Base-by-base conservation (phyloP, 2,888 invertebrate species). In the Agonopterix subpropinquella region DNA sequence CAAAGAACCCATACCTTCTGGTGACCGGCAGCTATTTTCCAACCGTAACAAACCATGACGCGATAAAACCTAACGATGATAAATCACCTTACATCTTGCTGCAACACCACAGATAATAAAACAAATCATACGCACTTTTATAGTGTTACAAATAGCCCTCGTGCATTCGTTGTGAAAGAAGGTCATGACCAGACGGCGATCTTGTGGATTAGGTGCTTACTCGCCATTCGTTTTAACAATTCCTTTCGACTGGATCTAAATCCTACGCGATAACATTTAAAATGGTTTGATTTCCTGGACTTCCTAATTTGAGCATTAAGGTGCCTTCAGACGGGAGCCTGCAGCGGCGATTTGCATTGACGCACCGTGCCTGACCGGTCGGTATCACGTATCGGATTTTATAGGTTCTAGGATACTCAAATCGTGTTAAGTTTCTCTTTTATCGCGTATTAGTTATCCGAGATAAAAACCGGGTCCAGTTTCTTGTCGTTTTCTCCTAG, bases 91-190 rank as follows among this genome's bases (percentile, higher is more conserved):
- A 18, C n/a, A 48, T 41, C 15, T 52, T 44, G 50, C 41, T 48
- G 35, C 49, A 47, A 46, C 39, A 36, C 43, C 13, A 52, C n/a
- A 44, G n/a, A 62, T 58, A 55, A 60, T 28, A 60, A 64, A 59
- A 58, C 59, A 53, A 67, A 73, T 70, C 62, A 59, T 53, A 66
- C 65, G 67, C 67, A 71, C 59, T 65, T 69, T 66, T 61, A n/a
- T n/a, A 59, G 61, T 57, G 54, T 57, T 53, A 70, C 64, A 59
- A 71, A 70, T 67, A 61, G 61, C 57, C 55, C 51, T 59, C 61
- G 56, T 65, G 64, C 58, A 56, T 57, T 28, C 28, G 28, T 28
- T 59, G 44, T 55, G 59, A 61, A 71, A 69, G 64, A 70, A 72
- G 73, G 74, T 66, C 70, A 64, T 58, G 58, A 65, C 11, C 36